Percentiles rank a stretch among this genome's conserved stretches.
Evolutionary conservation across 2,888 invertebrate species (phyloP).

Genomic region (Pyralis farinalis): DNA sequence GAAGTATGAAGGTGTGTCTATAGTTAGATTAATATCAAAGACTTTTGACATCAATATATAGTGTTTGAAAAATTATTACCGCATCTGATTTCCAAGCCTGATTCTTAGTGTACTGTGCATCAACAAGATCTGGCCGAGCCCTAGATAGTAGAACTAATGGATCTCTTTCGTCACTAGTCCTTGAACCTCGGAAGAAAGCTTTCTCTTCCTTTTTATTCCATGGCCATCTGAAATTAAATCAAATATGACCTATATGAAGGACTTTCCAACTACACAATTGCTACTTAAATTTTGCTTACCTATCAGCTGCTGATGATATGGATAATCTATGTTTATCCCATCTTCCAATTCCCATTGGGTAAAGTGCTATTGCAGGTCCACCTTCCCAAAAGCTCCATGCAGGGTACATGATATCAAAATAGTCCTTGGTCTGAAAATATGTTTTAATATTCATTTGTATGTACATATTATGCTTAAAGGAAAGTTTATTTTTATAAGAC

Average conservation of each 20-base stretch:
- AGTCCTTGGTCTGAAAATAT: conserved; percentile 83
- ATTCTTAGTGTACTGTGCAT: conserved; percentile 98
- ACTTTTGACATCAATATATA: no score
- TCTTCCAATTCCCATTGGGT: conserved; percentile 95
- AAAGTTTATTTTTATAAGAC: no score
- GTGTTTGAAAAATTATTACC: conserved; percentile 55
- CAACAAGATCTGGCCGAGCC: conserved; percentile 86
- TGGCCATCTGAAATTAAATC: conserved; percentile 58
- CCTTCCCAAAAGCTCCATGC: conserved; percentile 99
- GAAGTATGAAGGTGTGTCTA: no score
- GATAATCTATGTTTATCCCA: conserved; percentile 93
- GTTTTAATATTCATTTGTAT: no score
- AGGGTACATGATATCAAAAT: conserved; percentile 96
- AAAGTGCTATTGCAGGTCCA: conserved; percentile 96
- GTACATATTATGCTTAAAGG: no score
- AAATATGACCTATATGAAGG: neutral
- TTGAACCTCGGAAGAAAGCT: conserved; percentile 96
- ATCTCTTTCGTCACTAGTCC: conserved; percentile 96
- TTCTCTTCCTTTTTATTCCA: conserved; percentile 88
- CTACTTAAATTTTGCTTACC: conserved; percentile 41
- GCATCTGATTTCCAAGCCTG: conserved; percentile 98
- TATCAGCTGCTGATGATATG: conserved; percentile 83
- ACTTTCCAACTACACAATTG: neutral
- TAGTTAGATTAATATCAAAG: no score
- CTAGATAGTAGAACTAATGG: conserved; percentile 91